Base-by-base conservation (phyloP, 53 echinoderm and acorn worm species). In the Temnopleurus reevesii region DNA sequence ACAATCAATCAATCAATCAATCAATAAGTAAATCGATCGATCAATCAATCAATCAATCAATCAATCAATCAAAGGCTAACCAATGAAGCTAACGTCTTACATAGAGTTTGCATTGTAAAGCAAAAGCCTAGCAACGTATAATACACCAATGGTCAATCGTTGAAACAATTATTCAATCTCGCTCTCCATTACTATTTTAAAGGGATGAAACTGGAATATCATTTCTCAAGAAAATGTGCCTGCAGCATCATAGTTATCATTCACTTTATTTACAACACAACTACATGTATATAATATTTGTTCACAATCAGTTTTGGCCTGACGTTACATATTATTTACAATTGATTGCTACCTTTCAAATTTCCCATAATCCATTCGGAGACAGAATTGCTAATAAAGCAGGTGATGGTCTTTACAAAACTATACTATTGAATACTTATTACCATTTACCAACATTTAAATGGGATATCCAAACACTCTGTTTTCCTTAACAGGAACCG, bases 261-360 rank as follows among this genome's bases (percentile, higher is more conserved):
- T 12, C 8, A 76, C 64, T 77, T 77, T 77, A 77, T 77, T 77
- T 77, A 77, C 77, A 77, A 63, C 63, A 63, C 63, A 12, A 33
- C 31, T 34, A 63, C 17, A 12, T n/a, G n/a, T n/a, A n/a, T n/a
- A n/a, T n/a, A n/a, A n/a, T n/a, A n/a, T n/a, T n/a, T n/a, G n/a
- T n/a, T n/a, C n/a, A n/a, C n/a, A n/a, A n/a, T n/a, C n/a, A n/a
- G n/a, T n/a, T n/a, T n/a, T n/a, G n/a, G n/a, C n/a, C n/a, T n/a
- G n/a, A n/a, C n/a, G n/a, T n/a, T n/a, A n/a, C n/a, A n/a, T n/a
- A n/a, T n/a, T n/a, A n/a, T n/a, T 17, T 63, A 63, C 63, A 63
- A 30, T 19, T 13, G 17, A 63, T 3, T 33, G 30, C 2, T 34
- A 30, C 33, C 34, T 63, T 61, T 26, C 3, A 18, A 5, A 34